Percentiles rank a stretch among this genome's conserved stretches.
Evolutionary conservation across 1,140 invertebrate genomes (phyloP).

Genomic region (Hormaphis cornu): DNA sequence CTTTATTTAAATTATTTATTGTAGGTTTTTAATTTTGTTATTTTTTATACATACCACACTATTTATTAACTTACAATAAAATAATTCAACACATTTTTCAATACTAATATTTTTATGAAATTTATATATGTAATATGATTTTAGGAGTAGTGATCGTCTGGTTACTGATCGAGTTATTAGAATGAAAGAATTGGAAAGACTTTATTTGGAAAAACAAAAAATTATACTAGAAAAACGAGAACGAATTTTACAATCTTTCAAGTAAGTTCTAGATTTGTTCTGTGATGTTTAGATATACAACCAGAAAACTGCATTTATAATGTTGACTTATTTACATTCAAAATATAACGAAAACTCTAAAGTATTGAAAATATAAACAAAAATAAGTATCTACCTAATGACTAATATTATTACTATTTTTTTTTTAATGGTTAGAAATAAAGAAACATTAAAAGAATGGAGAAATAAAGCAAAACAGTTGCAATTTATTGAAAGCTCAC

Average conservation of each 20-base stretch:
- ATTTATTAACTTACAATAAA: too few relatives aligned
- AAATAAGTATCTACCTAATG: background rate
- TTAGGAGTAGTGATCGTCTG: conserved; percentile 16
- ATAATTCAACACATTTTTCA: too few relatives aligned
- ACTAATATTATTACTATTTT: background rate
- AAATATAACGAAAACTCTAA: too few relatives aligned
- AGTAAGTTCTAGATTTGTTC: background rate
- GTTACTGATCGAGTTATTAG: conserved; percentile 18
- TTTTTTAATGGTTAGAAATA: conserved; percentile 1
- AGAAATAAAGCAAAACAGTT: conserved; percentile 25
- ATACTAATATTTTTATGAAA: background rate
- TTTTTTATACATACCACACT: too few relatives aligned
- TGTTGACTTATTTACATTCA: too few relatives aligned
- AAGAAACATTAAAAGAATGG: conserved; percentile 15
- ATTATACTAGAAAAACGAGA: conserved; percentile 8
- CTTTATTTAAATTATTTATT: too few relatives aligned
- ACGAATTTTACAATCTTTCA: conserved; percentile 11
- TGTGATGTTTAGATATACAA: background rate
- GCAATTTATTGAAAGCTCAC: background rate
- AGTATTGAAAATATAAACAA: too few relatives aligned
- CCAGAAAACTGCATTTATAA: too few relatives aligned
- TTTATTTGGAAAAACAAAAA: conserved; percentile 16
- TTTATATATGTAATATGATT: background rate
- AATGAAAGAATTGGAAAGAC: conserved; percentile 13
- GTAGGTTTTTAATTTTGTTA: too few relatives aligned